These are phyloP conservation scores for Leptosomus discolor DNA, from an alignment of 2,113 vertebrate genomes.

Conservation along the genomic window DNA sequence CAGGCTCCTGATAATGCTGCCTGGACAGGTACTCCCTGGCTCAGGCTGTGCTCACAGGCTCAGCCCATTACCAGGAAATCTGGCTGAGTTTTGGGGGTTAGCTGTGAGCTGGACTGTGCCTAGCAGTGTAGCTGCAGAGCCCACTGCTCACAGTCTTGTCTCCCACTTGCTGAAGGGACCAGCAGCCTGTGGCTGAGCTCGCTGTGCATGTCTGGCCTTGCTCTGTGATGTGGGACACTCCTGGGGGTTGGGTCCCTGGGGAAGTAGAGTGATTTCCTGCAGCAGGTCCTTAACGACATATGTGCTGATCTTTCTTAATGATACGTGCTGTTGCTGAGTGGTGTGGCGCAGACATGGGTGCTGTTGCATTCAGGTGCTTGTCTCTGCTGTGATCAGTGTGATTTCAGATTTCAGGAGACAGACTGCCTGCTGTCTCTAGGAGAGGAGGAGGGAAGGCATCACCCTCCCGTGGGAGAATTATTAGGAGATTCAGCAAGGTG, in stretches of 20 bases:
- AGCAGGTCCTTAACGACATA: background rate
- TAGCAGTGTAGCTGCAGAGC: background rate
- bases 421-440: background rate
- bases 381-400: background rate
- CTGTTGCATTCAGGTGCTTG: background rate
- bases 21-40: background rate
- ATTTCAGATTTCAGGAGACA: background rate
- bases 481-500: background rate
- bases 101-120: background rate
- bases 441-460: background rate
- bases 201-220: background rate
- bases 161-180: background rate
- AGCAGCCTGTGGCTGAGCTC: background rate
- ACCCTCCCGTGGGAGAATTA: background rate
- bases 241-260: background rate
- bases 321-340: background rate
- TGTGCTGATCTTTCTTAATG: background rate
- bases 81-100: background rate
- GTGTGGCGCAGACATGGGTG: background rate
- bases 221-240: background rate
- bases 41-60: background rate
- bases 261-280: background rate
- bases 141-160: background rate
- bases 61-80: background rate
- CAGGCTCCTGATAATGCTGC: background rate